Base-by-base conservation (phyloP, 2,888 invertebrate genomes). In the Tachina grossa region DNA sequence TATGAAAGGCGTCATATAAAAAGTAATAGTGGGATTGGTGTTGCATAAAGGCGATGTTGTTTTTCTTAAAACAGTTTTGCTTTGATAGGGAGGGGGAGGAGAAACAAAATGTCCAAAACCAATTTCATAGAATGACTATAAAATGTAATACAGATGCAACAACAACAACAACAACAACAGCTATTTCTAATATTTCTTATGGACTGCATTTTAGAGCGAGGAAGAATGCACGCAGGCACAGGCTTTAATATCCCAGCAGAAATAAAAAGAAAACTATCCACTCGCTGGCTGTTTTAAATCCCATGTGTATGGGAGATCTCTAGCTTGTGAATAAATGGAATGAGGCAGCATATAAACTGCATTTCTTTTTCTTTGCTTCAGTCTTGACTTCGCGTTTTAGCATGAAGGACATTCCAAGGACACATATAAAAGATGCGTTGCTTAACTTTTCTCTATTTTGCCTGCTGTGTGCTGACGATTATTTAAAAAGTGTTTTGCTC, bases 341-440 rank as follows among this genome's bases (percentile, higher is more conserved):
- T 41, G 22, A 69, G 71, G 57, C 68, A 77, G 22, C 63, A 47
- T 6, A 3, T 16, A 49, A 74, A 74, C 53, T 76, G 74, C 59
- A 78, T 45, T 74, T 76, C 5, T 6, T 31, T 31, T 31, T 31
- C 31, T 31, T 39, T 49, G 41, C 39, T 19, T 22, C 51, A 59
- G 55, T 39, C 6, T 11, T 53, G 19, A 10, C 51, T 66, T 16
- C 16, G 55, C 19, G 19, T 59, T 41, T 43, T 71, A 9, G 11
- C 43, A 55, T 83, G 83, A 88, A 88, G 88, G 88, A 88, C 88
- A 88, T 87, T 88, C 88, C 88, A 88, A 88, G 88, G 88, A 88
- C 88, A 85, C 66, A 63, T 71, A 55, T 57, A 72, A 57, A 76
- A 76, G 74, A 71, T 83, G 83, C 81, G 77, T 81, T 86, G 51